Conservation (phyloP, 2,888 invertebrate genomes). For the Epistrophe grossulariae region DNA sequence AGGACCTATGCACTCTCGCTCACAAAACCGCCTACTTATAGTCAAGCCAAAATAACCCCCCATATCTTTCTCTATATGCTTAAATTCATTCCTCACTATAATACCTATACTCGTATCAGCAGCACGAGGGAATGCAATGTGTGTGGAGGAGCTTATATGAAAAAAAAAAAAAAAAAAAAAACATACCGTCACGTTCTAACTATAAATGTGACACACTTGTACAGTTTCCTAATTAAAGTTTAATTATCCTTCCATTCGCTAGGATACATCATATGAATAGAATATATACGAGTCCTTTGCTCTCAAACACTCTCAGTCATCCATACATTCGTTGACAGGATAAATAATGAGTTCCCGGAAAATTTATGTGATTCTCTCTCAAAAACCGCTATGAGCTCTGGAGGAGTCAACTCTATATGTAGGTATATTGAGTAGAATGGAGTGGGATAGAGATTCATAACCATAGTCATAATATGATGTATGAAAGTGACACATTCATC, state of each 20-base stretch:
- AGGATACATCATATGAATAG: slow-evolving; percentile 69
- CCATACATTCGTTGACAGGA: slow-evolving; percentile 75
- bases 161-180: slow-evolving; percentile 52
- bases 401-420: slow-evolving; percentile 5
- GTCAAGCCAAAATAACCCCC: slow-evolving; percentile 40
- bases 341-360: slow-evolving; percentile 75
- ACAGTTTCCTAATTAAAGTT: slow-evolving; percentile 76
- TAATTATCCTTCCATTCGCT: slow-evolving; percentile 74
- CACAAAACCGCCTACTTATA: slow-evolving; percentile 53
- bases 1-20: slow-evolving; percentile 42
- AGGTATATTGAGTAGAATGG: not conserved
- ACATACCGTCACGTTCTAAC: slow-evolving; percentile 69
- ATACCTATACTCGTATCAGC: not conserved
- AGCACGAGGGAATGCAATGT: slow-evolving; percentile 55
- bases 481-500: slow-evolving; percentile 34
- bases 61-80: not conserved
- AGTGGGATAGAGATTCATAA: not conserved
- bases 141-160: slow-evolving; percentile 40
- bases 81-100: not conserved
- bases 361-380: slow-evolving; percentile 72
- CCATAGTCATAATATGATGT: not conserved
- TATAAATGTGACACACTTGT: slow-evolving; percentile 73
- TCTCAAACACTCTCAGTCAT: slow-evolving; percentile 73
- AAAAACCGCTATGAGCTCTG: slow-evolving; percentile 62
- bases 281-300: slow-evolving; percentile 61